phyloP scores from a whole-genome alignment of 53 echinoderm and acorn worm genomes.

The Holothuria scabra region DNA sequence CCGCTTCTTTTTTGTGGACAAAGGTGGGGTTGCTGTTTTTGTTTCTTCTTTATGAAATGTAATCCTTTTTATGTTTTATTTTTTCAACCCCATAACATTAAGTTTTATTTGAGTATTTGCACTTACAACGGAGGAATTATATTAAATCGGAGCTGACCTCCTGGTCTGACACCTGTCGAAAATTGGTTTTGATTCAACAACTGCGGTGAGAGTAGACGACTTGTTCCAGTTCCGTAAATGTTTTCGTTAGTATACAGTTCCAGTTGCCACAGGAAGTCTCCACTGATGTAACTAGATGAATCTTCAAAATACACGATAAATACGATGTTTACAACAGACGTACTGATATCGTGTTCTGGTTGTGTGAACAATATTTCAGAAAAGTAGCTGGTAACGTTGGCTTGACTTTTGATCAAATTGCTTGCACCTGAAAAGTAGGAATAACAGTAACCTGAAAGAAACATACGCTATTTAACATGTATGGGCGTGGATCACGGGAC shows the following conservation, averaged over 20 bases:
- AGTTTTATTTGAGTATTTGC: too few relatives aligned
- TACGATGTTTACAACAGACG: not conserved
- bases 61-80: too few relatives aligned
- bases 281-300: not conserved
- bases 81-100: too few relatives aligned
- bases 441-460: too few relatives aligned
- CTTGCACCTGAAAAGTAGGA: too few relatives aligned
- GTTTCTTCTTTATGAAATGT: too few relatives aligned
- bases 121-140: too few relatives aligned
- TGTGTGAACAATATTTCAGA: not conserved
- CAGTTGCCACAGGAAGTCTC: not conserved
- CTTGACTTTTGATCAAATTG: not conserved
- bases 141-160: not conserved
- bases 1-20: too few relatives aligned
- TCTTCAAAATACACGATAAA: not conserved
- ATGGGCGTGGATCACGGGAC: too few relatives aligned
- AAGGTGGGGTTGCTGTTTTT: too few relatives aligned
- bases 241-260: constrained; percentile 1
- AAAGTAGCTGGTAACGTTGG: not conserved
- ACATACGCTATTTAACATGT: too few relatives aligned
- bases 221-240: not conserved
- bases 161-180: not conserved
- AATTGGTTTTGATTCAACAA: not conserved
- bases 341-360: not conserved
- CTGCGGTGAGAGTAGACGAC: not conserved